A percentile compares a stretch with the other conserved stretches of the same genome.
phyloP scores from a whole-genome alignment of 2,888 invertebrate genomes.

The Diloba caeruleocephala region DNA sequence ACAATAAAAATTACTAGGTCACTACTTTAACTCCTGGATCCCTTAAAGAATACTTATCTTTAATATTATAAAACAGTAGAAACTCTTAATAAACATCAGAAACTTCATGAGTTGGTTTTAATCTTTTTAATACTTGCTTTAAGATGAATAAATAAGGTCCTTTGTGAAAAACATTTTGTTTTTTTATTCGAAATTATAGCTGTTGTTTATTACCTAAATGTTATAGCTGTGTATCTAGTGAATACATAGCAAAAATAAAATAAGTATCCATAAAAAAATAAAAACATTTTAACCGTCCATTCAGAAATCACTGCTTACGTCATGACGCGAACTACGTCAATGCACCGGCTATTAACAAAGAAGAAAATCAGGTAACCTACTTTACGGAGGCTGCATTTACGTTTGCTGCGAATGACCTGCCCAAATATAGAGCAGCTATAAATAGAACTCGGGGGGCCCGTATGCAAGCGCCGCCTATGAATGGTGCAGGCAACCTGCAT shows the following conservation, averaged over 20 bases:
- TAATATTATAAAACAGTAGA: no score
- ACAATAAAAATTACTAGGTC: conserved; percentile 1
- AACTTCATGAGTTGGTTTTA: no score
- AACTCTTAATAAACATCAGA: no score
- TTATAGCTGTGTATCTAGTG: no score
- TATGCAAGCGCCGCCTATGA: conserved; percentile 74
- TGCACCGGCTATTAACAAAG: conserved; percentile 78
- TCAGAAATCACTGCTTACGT: conserved; percentile 69
- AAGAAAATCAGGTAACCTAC: conserved; percentile 88
- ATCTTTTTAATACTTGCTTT: no score
- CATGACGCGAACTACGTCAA: conserved; percentile 80
- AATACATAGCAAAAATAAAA: not conserved
- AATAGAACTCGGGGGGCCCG: conserved; percentile 78
- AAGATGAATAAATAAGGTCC: no score
- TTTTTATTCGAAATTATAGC: no score
- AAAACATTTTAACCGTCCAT: conserved; percentile 5
- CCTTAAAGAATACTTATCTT: no score
- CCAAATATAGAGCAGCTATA: conserved; percentile 87
- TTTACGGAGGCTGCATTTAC: conserved; percentile 83
- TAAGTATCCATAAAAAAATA: not conserved
- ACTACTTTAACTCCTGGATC: not conserved
- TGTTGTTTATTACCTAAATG: no score
- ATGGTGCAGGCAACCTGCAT: conserved; percentile 79
- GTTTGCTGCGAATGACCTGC: conserved; percentile 84
- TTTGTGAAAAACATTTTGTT: no score